phyloP scores from a whole-genome alignment of 1,140 invertebrate species.

The Heliconius melpomene region DNA sequence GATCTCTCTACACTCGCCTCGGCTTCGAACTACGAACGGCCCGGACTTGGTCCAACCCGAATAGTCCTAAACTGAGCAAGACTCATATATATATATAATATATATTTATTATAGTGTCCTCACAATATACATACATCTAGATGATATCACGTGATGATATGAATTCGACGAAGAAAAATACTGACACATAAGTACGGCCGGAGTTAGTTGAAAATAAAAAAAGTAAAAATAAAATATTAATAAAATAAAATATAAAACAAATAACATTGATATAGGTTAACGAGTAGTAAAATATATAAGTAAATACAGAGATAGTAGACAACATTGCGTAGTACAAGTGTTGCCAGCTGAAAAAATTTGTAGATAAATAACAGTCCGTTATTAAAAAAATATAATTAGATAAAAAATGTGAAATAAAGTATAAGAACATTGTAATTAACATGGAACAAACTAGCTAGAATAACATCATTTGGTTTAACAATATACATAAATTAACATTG shows the following conservation, averaged over 20 bases:
- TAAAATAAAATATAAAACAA: slow-evolving; percentile 44
- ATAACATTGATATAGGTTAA: slow-evolving; percentile 39
- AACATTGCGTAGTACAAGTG: slow-evolving; percentile 14
- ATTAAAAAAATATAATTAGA: neutral
- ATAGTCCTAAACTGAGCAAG: neutral
- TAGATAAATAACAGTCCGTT: neutral
- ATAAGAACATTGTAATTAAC: neutral
- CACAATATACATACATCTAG: slow-evolving; percentile 36
- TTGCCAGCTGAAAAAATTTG: slow-evolving; percentile 19
- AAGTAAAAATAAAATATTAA: slow-evolving; percentile 34
- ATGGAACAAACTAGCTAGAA: slow-evolving; percentile 5
- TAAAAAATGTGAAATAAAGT: neutral
- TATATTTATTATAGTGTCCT: slow-evolving; percentile 22
- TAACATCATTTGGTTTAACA: slow-evolving; percentile 9
- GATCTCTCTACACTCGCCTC: slow-evolving; percentile 28
- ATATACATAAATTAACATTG: neutral
- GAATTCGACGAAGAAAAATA: slow-evolving; percentile 51
- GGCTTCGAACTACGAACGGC: slow-evolving; percentile 8
- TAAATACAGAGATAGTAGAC: neutral
- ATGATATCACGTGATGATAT: slow-evolving; percentile 61
- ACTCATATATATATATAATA: neutral
- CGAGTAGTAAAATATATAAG: slow-evolving; percentile 12
- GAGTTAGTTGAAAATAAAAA: slow-evolving; percentile 23
- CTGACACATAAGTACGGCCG: slow-evolving; percentile 62
- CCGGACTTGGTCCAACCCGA: neutral